Base-by-base conservation (phyloP, 2,797 vertebrate genomes). In the Australoheros facetus region DNA sequence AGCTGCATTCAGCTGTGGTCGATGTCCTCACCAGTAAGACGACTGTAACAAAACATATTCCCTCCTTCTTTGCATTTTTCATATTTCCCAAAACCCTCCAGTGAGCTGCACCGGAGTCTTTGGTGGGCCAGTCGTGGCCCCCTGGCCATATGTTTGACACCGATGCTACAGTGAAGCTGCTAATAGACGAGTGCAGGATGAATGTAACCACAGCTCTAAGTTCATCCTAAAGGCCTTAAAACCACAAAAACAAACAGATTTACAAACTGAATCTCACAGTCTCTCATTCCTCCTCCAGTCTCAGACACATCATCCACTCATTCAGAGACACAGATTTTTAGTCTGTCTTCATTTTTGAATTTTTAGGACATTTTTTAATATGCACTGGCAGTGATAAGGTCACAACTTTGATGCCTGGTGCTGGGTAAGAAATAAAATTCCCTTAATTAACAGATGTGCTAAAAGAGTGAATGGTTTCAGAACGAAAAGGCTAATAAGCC, bases 141-240 rank as follows among this genome's bases (percentile, higher is more conserved):
- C 7, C 37, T 42, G 13, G 4, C 37, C 59, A 5, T 42, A 59
- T 62, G 21, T 62, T 62, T 62, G 59, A 62, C 59, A 64, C 37
- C 59, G 1, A 1, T 64, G 59, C 34, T 60, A 9, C 34, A 39
- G 59, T 23, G 59, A 23, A 5, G 59, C 37, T 42, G 34, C 59
- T 42, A 26, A 42, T 5, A 0, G 37, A 42, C 0, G 21, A 62
- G 59, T 0, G 8, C 42, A 64, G 3, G 37, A 26, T 42, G 7
- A 64, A 26, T 17, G 60, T 64, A 64, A 26, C 60, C 37, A 2
- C 37, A 23, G 0, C 59, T 62, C 21, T 0, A 39, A 2, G 37
- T 42, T 42, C n/a, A 26, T 64, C 7, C 37, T 64, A 16, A 64
- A 5, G n/a, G 59, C 13, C 0, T 39, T 37, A 62, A 62, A 0